Evolutionary conservation across 2,888 invertebrate species (phyloP).

Genomic region (Zhengitettix transpicula): DNA sequence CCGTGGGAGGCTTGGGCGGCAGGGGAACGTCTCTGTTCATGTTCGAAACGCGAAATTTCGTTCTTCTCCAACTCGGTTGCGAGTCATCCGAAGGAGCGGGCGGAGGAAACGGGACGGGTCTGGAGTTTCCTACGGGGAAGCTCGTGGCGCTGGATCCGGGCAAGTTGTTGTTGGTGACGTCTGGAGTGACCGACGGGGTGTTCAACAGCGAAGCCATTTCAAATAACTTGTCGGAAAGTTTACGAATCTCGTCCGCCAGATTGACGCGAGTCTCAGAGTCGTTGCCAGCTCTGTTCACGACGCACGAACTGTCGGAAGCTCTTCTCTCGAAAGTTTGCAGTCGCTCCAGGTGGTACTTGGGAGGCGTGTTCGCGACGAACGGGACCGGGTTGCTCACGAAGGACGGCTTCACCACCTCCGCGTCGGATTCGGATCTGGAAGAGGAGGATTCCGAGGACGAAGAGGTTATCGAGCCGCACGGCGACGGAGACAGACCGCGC

Average conservation of each 20-base stretch:
- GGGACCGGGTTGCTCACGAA: slow-evolving; percentile 7
- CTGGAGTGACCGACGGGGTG: background rate
- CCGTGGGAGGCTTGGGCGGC: slow-evolving; percentile 1
- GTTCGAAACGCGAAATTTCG: slow-evolving; percentile 47
- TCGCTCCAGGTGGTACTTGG: slow-evolving; percentile 10
- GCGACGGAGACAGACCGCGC: slow-evolving; percentile 62
- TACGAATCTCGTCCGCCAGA: slow-evolving; percentile 68
- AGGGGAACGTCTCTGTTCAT: slow-evolving; percentile 57
- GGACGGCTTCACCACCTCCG: slow-evolving; percentile 15
- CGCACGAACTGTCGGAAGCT: slow-evolving; percentile 59
- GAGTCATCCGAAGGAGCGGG: background rate
- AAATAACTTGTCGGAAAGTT: slow-evolving; percentile 60
- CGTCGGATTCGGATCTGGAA: slow-evolving; percentile 14
- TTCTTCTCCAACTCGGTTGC: slow-evolving; percentile 17
- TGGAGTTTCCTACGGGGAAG: background rate
- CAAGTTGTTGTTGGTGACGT: slow-evolving; percentile 1
- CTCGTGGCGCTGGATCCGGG: background rate
- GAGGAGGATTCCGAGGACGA: slow-evolving; percentile 22
- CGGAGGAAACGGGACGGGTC: background rate
- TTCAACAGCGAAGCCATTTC: slow-evolving; percentile 11
- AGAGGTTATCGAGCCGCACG: slow-evolving; percentile 57
- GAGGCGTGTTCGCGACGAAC: slow-evolving; percentile 4
- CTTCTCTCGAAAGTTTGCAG: slow-evolving; percentile 40
- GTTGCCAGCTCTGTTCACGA: slow-evolving; percentile 25
- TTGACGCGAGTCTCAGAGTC: slow-evolving; percentile 20